phyloP scores from a whole-genome alignment of 2,113 vertebrate genomes.

The Oceanites oceanicus region DNA sequence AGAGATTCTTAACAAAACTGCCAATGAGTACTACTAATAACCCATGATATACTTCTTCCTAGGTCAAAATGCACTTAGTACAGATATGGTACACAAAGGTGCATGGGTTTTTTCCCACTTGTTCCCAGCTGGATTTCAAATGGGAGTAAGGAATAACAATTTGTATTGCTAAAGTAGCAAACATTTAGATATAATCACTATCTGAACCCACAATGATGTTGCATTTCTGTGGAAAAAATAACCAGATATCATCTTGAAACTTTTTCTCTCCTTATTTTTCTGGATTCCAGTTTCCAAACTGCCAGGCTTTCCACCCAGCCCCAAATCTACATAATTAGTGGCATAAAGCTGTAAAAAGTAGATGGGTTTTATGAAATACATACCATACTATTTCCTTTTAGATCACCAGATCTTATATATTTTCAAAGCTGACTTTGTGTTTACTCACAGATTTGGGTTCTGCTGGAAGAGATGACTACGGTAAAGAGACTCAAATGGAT shows the following conservation, averaged over 20 bases:
- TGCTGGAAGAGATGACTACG: background rate
- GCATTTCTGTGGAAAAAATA: slow-evolving; percentile 7
- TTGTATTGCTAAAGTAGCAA: background rate
- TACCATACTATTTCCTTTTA: background rate
- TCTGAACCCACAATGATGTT: background rate
- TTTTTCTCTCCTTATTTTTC: slow-evolving; percentile 5
- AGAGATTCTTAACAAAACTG: background rate
- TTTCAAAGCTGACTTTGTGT: slow-evolving; percentile 1
- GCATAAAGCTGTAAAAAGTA: background rate
- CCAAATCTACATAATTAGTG: background rate
- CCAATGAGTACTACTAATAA: background rate
- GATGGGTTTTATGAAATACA: background rate
- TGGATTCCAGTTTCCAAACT: slow-evolving; percentile 1
- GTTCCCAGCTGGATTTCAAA: background rate
- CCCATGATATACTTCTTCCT: background rate
- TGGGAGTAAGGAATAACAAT: background rate
- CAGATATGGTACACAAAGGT: background rate
- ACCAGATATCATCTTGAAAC: background rate
- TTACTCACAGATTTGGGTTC: background rate
- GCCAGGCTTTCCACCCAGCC: background rate
- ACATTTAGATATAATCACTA: background rate
- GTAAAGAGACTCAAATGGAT: slow-evolving; percentile 1
- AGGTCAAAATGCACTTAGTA: background rate
- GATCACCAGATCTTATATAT: background rate
- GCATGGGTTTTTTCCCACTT: rapidly evolving